Percentiles rank a stretch among this genome's conserved stretches.
Conservation (phyloP, 1,140 invertebrate genomes). For the Leptinotarsa texana region DNA sequence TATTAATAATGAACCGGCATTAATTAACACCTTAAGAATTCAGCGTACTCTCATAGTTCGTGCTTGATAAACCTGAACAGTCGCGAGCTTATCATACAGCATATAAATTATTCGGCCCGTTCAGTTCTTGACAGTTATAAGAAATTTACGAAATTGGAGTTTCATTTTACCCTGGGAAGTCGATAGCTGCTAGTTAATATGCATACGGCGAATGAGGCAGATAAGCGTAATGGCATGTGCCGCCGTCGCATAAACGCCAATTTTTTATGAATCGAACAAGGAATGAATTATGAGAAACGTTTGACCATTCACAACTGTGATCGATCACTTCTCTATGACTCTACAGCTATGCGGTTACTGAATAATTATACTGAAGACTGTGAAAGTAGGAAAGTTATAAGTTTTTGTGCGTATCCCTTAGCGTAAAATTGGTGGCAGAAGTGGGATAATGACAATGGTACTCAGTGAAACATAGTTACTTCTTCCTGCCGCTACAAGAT, state of each 20-base stretch:
- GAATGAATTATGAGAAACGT: background rate
- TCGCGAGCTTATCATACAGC: conserved; percentile 5
- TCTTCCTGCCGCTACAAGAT: no score
- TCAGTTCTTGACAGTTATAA: conserved; percentile 13
- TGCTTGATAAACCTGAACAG: conserved; percentile 10
- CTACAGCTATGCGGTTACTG: no score
- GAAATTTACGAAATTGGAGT: conserved; percentile 15
- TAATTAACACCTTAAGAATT: conserved; percentile 17
- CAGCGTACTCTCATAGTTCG: conserved; percentile 19
- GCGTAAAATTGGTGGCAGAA: no score
- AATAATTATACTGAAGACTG: no score
- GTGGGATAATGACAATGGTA: no score
- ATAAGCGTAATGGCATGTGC: conserved; percentile 18
- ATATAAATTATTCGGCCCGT: conserved; percentile 7
- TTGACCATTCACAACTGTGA: background rate
- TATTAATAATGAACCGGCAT: conserved; percentile 3
- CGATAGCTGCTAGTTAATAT: conserved; percentile 15
- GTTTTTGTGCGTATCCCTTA: no score
- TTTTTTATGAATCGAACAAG: conserved; percentile 7
- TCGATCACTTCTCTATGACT: background rate
- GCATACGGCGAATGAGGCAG: background rate
- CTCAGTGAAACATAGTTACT: no score
- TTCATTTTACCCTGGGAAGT: conserved; percentile 5
- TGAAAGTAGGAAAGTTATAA: no score
- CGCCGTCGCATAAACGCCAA: background rate